A percentile compares a stretch with the other conserved stretches of the same genome.
phyloP scores from a whole-genome alignment of 35 echinoderm and acorn worm species.

The Chiridota heheva region DNA sequence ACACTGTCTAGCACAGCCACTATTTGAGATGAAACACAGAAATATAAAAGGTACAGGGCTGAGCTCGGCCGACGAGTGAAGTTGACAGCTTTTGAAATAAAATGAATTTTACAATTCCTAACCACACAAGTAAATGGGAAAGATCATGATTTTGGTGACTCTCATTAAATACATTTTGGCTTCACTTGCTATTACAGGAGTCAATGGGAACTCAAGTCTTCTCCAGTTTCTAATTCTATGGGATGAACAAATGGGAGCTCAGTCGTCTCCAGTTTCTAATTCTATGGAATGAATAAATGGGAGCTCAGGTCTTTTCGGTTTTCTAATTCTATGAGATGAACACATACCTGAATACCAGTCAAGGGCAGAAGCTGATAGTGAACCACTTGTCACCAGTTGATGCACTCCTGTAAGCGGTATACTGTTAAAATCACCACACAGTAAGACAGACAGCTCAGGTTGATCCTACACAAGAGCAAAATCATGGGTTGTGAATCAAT shows the following conservation, averaged over 20 bases:
- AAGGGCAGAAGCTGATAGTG: slow-evolving; percentile 40
- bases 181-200: not conserved
- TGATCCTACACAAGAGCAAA: slow-evolving; percentile 11
- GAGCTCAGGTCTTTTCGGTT: not conserved
- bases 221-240: not conserved
- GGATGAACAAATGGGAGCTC: not conserved
- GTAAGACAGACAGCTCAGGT: slow-evolving; percentile 35
- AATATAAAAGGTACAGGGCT: no score
- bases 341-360: slow-evolving; percentile 91
- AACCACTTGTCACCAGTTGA: slow-evolving; percentile 52
- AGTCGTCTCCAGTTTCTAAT: not conserved
- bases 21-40: no score
- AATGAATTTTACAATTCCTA: no score
- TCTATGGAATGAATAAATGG: not conserved
- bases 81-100: no score
- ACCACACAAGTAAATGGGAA: no score
- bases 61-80: no score
- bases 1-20: no score
- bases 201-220: not conserved
- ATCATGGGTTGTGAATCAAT: not conserved
- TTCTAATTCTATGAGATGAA: no score
- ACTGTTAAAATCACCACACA: slow-evolving; percentile 86
- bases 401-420: slow-evolving; percentile 55
- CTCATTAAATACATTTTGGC: no score
- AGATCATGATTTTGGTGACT: no score